Evolutionary conservation across 2,888 invertebrate species (phyloP), one percentile per base, ranked within the genome.

Genomic region (Steinernema hermaphroditum): DNA sequence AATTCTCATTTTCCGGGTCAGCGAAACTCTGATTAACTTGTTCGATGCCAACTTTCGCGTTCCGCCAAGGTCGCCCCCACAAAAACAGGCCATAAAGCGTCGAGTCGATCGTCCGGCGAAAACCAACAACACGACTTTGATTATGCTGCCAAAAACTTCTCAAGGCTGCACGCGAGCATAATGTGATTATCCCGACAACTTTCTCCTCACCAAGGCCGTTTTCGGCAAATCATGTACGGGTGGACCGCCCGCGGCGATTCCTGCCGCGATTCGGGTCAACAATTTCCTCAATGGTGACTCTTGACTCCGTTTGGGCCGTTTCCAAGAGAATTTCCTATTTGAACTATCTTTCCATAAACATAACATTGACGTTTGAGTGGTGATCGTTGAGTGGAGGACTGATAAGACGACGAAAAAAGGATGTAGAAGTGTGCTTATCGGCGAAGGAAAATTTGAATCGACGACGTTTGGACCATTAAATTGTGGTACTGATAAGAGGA

Each of bases 151-250:
- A 62, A 62, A 62, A 32, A 22, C 32, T 14, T 62, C 32, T 62
- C 62, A 62, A 62, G 62, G 62, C 62, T 62, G 62, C 54, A 2
- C 54, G 27, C 4, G 54, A 22, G 24, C 27, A 19, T 54, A 27
- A 62, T 32, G 62, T 62, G 62, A 62, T 62, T 62, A 62, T 62
- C 62, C 62, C 19, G 50, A 19, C 50, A 50, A 32, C 62, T 62
- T 62, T 34, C 62, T 14, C 62, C 62, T 9, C 54, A 4, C 34
- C 62, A 62, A 62, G 62, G 62, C 54, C 54, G 27, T 62, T 9
- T 32, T 27, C 9, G 29, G 6, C 32, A 62, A 62, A 32, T 62
- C 27, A 32, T 12, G 19, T 12, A 6, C 62, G 24, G 62, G 8
- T 8, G 14, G 62, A 46, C 46, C 46, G 46, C 46, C 46, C 22